phyloP scores from a whole-genome alignment of 2,797 vertebrate genomes.

The Micrastur ruficollis region DNA sequence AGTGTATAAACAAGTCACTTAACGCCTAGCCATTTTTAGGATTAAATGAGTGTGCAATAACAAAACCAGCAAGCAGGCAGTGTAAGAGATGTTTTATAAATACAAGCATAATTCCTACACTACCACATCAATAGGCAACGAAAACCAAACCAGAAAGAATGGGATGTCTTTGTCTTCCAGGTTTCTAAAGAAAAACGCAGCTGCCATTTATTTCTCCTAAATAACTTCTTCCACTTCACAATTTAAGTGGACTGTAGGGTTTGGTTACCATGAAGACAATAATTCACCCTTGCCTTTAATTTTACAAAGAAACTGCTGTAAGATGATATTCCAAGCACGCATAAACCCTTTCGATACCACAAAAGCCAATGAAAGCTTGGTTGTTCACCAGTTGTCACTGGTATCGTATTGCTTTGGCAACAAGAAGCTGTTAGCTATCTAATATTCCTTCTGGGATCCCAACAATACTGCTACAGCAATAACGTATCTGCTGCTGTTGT shows the following conservation, averaged over 20 bases:
- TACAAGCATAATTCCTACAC: background rate
- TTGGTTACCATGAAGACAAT: background rate
- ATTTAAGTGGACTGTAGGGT: background rate
- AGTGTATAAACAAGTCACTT: background rate
- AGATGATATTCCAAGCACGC: background rate
- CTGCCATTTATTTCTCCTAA: background rate
- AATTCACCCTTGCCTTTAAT: background rate
- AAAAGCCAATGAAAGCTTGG: background rate
- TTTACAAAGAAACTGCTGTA: background rate
- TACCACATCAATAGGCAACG: background rate
- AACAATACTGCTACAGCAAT: background rate
- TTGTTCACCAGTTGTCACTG: background rate
- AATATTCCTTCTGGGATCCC: background rate
- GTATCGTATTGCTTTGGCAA: background rate
- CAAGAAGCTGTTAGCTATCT: background rate
- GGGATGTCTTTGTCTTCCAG: background rate
- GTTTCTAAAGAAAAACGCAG: background rate
- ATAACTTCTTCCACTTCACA: background rate
- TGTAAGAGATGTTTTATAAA: background rate
- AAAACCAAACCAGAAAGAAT: background rate
- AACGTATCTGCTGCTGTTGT: background rate
- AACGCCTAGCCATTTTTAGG: background rate
- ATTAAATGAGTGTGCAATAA: background rate
- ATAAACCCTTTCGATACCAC: background rate
- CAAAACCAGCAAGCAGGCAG: background rate